Evolutionary conservation across 2,797 vertebrate species (phyloP), one percentile per base, ranked within the genome.

Genomic region (Danio albolineatus): DNA sequence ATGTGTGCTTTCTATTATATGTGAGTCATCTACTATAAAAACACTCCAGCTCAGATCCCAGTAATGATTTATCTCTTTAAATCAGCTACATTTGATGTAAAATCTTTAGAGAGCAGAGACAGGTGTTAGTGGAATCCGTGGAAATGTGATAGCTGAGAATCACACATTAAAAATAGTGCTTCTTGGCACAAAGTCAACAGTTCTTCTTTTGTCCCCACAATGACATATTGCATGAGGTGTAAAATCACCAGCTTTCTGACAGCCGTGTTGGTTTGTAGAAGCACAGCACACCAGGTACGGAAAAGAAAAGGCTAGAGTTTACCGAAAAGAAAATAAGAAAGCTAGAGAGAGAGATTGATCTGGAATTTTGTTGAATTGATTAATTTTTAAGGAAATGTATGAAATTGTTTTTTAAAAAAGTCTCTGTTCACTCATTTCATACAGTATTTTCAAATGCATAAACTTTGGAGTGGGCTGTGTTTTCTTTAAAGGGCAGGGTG

Each of bases 1-100:
- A 43, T 72, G 4, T 44, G 17, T 16, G 17, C 1, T 41, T 54
- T 43, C 38, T 41, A 28, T 54, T 19, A 43, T 17, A 16, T 19
- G 36, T 39, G 16, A 14, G 2, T 61, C 44, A 17, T 49, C 56
- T 73, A 51, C 46, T 62, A 13, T 41, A 62, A 62, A 73, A 62
- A 61, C 70, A 59, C 73, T n/a, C 28, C n/a, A 70, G 16, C 10
- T 19, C 17, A 14, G n/a, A 49, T 49, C 9, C 38, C 44, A 61
- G 14, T 36, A 49, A 46, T 46, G 16, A n/a, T 41, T 64, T 41
- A 28, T 53, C n/a, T 62, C 17, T 54, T 53, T 64, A 17, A 64
- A 54, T 48, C 51, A 71, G 28, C 28, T 28, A 28, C 28, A 28
- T 28, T 3, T 28, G 28, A 28, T 28, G 28, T 1, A 28, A 28